Percentiles rank a stretch among this genome's conserved stretches.
Conservation (phyloP, 2,113 vertebrate species). For the Chlorodrepanis virens region DNA sequence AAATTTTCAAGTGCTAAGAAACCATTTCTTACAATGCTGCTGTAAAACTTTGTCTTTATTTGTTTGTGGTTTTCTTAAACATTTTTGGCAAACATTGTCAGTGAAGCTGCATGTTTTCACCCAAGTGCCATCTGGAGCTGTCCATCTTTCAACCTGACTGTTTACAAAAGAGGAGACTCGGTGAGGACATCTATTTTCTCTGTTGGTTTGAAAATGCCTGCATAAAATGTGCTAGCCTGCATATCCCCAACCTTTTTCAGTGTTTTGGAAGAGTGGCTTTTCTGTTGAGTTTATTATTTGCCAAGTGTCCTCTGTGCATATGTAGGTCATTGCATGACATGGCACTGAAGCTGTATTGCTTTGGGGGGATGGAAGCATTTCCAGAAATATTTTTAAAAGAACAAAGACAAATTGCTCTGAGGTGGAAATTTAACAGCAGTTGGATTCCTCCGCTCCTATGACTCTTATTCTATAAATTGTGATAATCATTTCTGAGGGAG, state of each 20-base stretch:
- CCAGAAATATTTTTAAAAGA: background rate
- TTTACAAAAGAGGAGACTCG: background rate
- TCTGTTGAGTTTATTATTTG: background rate
- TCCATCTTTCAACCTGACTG: background rate
- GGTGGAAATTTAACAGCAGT: background rate
- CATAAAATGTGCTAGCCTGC: background rate
- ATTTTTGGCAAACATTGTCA: background rate
- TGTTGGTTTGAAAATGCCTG: background rate
- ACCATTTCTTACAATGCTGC: background rate
- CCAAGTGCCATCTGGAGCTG: background rate
- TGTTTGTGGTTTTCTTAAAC: background rate
- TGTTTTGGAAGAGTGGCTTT: background rate
- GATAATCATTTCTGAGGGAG: background rate
- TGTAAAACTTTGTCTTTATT: background rate
- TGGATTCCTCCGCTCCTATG: background rate
- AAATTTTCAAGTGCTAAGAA: background rate
- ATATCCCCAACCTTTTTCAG: rapidly evolving
- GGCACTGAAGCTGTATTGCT: background rate
- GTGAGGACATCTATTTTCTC: background rate
- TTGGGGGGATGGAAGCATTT: background rate
- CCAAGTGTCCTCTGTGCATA: background rate
- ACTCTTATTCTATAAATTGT: background rate
- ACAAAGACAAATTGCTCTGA: background rate
- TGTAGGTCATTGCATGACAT: background rate
- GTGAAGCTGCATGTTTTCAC: background rate